Percentiles rank a stretch among this genome's conserved stretches.
Evolutionary conservation across 2,797 vertebrate species (phyloP).

Genomic region (Halcyon leucocephala): DNA sequence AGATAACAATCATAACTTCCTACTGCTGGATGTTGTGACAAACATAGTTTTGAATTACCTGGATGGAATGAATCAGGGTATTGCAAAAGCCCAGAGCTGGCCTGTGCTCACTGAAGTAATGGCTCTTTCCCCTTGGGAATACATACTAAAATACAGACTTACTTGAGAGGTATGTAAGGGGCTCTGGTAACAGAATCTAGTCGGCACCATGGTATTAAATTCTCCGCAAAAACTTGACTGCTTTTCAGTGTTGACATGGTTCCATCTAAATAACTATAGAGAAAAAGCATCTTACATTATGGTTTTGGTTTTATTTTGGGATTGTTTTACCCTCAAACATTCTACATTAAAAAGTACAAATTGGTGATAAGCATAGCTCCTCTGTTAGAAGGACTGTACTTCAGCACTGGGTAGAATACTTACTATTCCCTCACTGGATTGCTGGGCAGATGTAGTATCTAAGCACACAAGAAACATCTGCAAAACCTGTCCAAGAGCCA

Average conservation of each 20-base stretch:
- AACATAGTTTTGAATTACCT: neutral
- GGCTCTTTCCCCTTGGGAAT: neutral
- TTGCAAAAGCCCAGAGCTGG: neutral
- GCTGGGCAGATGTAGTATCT: neutral
- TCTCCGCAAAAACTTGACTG: neutral
- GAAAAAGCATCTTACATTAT: neutral
- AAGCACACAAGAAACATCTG: neutral
- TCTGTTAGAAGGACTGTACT: neutral
- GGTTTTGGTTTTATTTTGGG: neutral
- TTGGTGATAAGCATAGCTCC: neutral
- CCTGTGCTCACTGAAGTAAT: neutral
- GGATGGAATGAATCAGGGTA: neutral
- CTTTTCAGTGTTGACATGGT: neutral
- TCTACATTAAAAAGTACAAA: neutral
- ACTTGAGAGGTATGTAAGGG: neutral
- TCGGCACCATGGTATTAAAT: neutral
- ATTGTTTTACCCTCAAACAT: neutral
- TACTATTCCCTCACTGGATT: neutral
- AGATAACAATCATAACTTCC: neutral
- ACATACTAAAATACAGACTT: too few species aligned
- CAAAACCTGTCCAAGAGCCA: constrained; percentile 1
- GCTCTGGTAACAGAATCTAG: neutral
- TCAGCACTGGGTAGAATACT: neutral
- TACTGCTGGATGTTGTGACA: neutral
- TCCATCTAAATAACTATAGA: neutral